These are phyloP conservation scores for Taeniopygia guttata DNA, from an alignment of 2,797 vertebrate genomes.

Conservation along the genomic window DNA sequence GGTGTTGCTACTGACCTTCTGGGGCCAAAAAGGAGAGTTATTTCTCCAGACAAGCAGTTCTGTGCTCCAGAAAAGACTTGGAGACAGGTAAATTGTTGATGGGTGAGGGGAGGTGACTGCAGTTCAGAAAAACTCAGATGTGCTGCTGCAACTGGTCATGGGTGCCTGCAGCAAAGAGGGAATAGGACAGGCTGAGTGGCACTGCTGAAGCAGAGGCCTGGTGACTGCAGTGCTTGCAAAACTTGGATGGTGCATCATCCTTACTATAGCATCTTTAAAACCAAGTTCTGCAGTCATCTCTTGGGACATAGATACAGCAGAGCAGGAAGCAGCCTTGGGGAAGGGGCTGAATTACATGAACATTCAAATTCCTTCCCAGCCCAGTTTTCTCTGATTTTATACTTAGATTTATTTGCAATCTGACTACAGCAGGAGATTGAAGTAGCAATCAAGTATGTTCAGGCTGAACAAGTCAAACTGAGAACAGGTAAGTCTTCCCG, in stretches of 20 bases:
- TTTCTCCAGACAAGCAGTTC: neutral
- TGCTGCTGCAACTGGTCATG: neutral
- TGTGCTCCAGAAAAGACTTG: neutral
- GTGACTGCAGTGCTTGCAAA: accelerated
- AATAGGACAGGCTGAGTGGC: neutral
- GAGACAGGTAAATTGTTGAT: neutral
- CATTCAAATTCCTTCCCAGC: neutral
- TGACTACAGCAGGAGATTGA: neutral
- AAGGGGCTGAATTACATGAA: neutral
- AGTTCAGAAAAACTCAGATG: neutral
- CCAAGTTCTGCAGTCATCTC: neutral
- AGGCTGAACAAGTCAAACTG: neutral
- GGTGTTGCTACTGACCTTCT: neutral
- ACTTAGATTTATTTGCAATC: neutral
- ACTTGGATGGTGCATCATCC: neutral
- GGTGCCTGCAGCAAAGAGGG: neutral
- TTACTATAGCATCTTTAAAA: neutral
- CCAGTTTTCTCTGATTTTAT: neutral
- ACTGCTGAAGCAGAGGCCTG: neutral
- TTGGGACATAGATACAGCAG: neutral
- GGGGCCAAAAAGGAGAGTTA: neutral
- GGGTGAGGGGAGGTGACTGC: neutral
- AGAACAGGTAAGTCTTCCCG: neutral
- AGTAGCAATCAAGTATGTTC: neutral
- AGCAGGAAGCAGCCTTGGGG: neutral